Base-by-base conservation (phyloP, 2,888 invertebrate species). In the Pemphredon lugubris region DNA sequence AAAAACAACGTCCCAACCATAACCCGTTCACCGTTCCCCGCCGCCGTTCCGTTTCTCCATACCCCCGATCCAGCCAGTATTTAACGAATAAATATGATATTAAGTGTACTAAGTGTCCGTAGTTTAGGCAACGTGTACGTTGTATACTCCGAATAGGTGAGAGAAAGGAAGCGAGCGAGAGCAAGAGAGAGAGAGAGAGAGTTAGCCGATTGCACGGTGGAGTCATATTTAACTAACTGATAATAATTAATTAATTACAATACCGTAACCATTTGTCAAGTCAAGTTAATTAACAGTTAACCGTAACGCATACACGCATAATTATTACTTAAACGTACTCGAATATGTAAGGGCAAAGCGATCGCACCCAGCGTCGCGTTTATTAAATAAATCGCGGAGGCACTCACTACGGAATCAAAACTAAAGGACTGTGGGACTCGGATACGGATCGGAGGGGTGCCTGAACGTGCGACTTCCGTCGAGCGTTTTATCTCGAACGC, bases 21-120 rank as follows among this genome's bases (percentile, higher is more conserved):
- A n/a, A n/a, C 26, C 26, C 26, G 4, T 34, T 34, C 5, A 34
- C 34, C 34, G 34, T 7, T 34, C n/a, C n/a, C 34, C 21, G 16
- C 40, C 40, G 40, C 40, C 40, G 40, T 40, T 40, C 40, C n/a
- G n/a, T 13, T 21, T 30, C 9, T 42, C 39, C 9, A 37, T 13
- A 23, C 30, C 45, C 14, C 26, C 16, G 37, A 50, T 39, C 71
- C 80, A 66, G 72, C 68, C 76, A 65, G 67, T 76, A 76, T 81
- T 78, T 84, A 83, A 86, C 83, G 83, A 83, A 81, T 86, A 84
- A 87, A 83, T 85, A 85, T 82, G 82, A 84, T 88, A 88, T 86
- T 89, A 88, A 87, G 86, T 89, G 89, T 89, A 87, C 83, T 89
- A 87, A 88, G 87, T 89, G 89, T 89, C 84, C 78, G 88, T 89